phyloP scores from a whole-genome alignment of 2,888 invertebrate species.

The Epinotia demarniana region DNA sequence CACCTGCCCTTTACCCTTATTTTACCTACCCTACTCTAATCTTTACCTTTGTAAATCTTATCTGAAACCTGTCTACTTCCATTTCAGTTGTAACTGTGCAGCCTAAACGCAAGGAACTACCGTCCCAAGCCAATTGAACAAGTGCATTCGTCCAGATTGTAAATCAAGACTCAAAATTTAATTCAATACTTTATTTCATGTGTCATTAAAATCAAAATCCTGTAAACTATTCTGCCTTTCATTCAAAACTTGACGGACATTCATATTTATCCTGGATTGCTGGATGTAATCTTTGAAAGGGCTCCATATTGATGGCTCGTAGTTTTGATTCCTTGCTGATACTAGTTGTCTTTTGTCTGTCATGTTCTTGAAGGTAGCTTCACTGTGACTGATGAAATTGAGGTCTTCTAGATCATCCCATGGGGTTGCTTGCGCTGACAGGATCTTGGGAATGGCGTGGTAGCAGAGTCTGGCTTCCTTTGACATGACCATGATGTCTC shows the following conservation, averaged over 20 bases:
- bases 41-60: neutral
- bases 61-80: slow-evolving; percentile 24
- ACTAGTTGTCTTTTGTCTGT: slow-evolving; percentile 53
- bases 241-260: slow-evolving; percentile 94
- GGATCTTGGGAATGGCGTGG: slow-evolving; percentile 96
- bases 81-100: slow-evolving; percentile 72
- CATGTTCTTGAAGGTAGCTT: slow-evolving; percentile 60
- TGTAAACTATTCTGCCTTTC: slow-evolving; percentile 80
- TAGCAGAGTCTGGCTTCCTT: slow-evolving; percentile 93
- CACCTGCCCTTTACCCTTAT: too few species aligned
- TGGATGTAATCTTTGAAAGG: slow-evolving; percentile 86
- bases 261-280: slow-evolving; percentile 95
- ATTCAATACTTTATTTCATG: slow-evolving; percentile 49
- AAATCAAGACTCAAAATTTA: slow-evolving; percentile 42
- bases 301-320: slow-evolving; percentile 74
- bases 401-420: slow-evolving; percentile 73
- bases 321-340: slow-evolving; percentile 57
- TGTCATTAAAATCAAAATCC: slow-evolving; percentile 55
- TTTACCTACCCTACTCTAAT: too few species aligned
- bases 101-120: slow-evolving; percentile 52
- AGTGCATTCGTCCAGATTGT: neutral
- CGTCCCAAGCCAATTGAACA: slow-evolving; percentile 27
- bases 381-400: slow-evolving; percentile 40
- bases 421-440: slow-evolving; percentile 76
- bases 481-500: slow-evolving; percentile 97